Percentiles rank a stretch among this genome's conserved stretches.
Conservation (phyloP, 2,888 invertebrate species). For the Microctonus brassicae region DNA sequence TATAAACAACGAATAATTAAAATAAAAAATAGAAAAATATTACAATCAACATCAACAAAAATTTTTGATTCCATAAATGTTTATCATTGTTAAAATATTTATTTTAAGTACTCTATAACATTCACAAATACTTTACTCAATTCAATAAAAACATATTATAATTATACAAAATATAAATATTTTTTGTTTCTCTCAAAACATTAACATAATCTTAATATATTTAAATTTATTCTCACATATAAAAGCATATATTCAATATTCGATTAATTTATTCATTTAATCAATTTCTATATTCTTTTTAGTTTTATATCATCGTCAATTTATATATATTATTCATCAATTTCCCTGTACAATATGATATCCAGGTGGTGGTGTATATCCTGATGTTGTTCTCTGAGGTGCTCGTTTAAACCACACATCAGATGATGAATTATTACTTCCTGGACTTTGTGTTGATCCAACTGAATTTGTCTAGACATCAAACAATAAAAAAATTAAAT, state of each 20-base stretch:
- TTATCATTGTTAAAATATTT: no score
- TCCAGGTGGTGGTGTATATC: conserved; percentile 42
- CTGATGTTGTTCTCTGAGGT: conserved; percentile 35
- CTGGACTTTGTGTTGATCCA: neutral
- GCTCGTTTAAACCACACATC: conserved; percentile 36
- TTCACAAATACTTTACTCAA: neutral
- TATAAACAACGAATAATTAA: no score
- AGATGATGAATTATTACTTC: conserved; percentile 24
- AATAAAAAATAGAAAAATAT: no score
- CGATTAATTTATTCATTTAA: neutral
- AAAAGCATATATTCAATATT: neutral
- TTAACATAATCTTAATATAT: neutral
- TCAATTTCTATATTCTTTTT: no score
- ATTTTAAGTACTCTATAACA: no score
- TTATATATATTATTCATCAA: neutral
- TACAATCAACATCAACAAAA: no score
- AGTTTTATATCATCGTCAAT: neutral
- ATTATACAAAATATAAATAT: neutral
- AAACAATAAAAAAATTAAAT: neutral
- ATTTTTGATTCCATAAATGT: no score
- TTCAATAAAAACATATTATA: neutral
- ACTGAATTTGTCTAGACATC: neutral
- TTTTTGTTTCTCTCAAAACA: neutral
- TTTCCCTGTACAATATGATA: conserved; percentile 35
- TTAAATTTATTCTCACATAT: no score